These are phyloP conservation scores for Trachelipus rathkii DNA, from an alignment of 1,140 invertebrate species.

Conservation along the genomic window DNA sequence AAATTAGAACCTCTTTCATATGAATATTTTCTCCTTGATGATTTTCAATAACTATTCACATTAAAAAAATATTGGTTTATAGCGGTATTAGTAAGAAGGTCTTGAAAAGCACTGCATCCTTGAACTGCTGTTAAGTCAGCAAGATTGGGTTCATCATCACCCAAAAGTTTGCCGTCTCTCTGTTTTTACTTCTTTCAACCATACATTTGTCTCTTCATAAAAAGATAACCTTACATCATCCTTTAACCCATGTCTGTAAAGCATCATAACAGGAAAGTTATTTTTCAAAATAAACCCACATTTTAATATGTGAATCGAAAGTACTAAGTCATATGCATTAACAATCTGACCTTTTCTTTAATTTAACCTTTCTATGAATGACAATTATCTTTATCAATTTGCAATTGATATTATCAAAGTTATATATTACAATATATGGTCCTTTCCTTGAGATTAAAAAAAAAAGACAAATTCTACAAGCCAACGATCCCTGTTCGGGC, in stretches of 20 bases:
- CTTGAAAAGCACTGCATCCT: slow-evolving; percentile 86
- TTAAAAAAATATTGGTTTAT: slow-evolving; percentile 59
- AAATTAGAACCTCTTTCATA: not conserved
- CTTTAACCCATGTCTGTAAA: slow-evolving; percentile 70
- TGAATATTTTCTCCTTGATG: slow-evolving; percentile 26
- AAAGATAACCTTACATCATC: slow-evolving; percentile 84
- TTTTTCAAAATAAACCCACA: not conserved
- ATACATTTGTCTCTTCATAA: slow-evolving; percentile 81
- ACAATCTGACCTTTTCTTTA: slow-evolving; percentile 70
- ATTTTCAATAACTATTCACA: slow-evolving; percentile 50
- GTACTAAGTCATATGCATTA: not conserved
- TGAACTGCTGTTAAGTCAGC: slow-evolving; percentile 93
- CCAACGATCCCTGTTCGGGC: too few relatives aligned
- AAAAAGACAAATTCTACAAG: too few relatives aligned
- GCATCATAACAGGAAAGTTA: slow-evolving; percentile 10
- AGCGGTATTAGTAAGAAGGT: slow-evolving; percentile 68
- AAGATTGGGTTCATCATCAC: slow-evolving; percentile 78
- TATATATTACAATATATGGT: too few relatives aligned
- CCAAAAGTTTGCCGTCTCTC: slow-evolving; percentile 68
- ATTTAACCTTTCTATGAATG: too few relatives aligned
- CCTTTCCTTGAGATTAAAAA: too few relatives aligned
- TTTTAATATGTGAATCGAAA: not conserved
- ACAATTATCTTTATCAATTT: too few relatives aligned
- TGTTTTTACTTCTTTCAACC: slow-evolving; percentile 68
- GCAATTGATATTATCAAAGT: too few relatives aligned